Evolutionary conservation across 2,888 invertebrate species (phyloP).

Genomic region (Imbricaverruca yamaguchii): DNA sequence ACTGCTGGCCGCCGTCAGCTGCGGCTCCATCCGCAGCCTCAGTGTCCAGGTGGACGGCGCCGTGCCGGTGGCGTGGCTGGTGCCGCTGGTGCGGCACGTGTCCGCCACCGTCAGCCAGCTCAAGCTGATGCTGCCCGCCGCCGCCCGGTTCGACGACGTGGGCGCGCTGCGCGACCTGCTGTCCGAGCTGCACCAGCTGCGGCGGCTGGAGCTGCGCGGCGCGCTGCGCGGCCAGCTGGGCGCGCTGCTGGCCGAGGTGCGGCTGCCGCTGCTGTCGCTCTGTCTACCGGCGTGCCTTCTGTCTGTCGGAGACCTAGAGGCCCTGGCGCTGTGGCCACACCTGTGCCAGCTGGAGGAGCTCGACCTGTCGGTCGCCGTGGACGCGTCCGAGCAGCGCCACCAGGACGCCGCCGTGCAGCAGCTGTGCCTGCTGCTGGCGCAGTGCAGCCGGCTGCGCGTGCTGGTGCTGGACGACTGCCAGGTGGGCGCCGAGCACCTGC

Average conservation of each 20-base stretch:
- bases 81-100: background rate
- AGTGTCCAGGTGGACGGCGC: background rate
- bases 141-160: background rate
- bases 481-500: background rate
- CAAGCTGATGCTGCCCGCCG: constrained; percentile 9
- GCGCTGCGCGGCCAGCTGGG: background rate
- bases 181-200: background rate
- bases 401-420: constrained; percentile 10
- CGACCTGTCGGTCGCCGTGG: background rate
- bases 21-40: background rate
- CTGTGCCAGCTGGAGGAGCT: constrained; percentile 4
- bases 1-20: background rate
- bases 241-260: constrained; percentile 1
- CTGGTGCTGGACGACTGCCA: constrained; percentile 13
- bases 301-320: background rate
- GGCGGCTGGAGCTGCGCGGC: constrained; percentile 18
- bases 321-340: constrained; percentile 4
- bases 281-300: background rate
- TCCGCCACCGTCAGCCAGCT: background rate
- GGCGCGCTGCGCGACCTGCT: background rate
- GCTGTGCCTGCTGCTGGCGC: background rate
- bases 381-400: background rate
- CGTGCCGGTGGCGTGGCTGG: constrained; percentile 10
- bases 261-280: background rate
- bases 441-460: background rate